Evolutionary conservation across 2,797 vertebrate species (phyloP).

Genomic region (Sciurus carolinensis): DNA sequence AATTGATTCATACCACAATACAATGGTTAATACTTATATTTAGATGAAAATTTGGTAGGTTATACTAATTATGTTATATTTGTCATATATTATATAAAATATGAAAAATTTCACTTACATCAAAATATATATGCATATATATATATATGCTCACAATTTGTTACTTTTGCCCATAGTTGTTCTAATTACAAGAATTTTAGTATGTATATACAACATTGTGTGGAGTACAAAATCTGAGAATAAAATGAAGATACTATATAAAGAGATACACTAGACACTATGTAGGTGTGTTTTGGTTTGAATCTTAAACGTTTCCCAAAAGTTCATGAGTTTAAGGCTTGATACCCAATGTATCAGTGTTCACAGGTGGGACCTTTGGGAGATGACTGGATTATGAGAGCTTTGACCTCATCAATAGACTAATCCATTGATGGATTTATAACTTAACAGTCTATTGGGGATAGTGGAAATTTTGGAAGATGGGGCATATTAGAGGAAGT

Average conservation of each 20-base stretch:
- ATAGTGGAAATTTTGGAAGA: too few species aligned
- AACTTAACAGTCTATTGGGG: too few species aligned
- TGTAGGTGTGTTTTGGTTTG: not conserved
- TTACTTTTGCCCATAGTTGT: not conserved
- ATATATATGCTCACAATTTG: not conserved
- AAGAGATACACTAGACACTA: not conserved
- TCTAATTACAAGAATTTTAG: conserved; percentile 1
- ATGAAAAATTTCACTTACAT: not conserved
- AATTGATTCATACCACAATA: conserved; percentile 23
- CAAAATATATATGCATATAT: not conserved
- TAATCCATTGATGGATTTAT: too few species aligned
- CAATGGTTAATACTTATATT: conserved; percentile 15
- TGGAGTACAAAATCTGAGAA: conserved; percentile 30
- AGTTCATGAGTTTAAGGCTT: too few species aligned
- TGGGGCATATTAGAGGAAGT: too few species aligned
- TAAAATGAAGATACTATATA: conserved; percentile 10
- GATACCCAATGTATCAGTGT: too few species aligned
- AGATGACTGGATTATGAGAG: too few species aligned
- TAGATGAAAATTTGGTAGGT: not conserved
- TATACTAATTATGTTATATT: not conserved
- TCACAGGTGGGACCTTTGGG: too few species aligned
- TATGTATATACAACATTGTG: not conserved
- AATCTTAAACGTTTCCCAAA: too few species aligned
- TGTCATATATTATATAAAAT: not conserved
- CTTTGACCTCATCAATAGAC: too few species aligned